Evolutionary conservation across 2,113 vertebrate species (phyloP).

Genomic region (Ophthalmolycus amberensis): DNA sequence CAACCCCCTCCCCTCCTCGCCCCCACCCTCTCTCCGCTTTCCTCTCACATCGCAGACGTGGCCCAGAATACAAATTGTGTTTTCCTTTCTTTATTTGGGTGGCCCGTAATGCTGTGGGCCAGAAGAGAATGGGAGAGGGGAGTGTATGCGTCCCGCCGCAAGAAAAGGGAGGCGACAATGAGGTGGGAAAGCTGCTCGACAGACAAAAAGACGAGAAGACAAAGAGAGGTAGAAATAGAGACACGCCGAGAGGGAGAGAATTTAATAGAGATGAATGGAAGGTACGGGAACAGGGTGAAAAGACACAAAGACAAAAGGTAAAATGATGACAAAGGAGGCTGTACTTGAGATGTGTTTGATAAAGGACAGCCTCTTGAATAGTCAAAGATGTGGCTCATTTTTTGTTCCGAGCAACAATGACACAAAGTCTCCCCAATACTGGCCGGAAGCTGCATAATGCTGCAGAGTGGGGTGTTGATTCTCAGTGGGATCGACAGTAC

Average conservation of each 20-base stretch:
- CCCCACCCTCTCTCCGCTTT: background rate
- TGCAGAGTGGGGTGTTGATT: background rate
- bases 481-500: background rate
- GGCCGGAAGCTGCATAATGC: background rate
- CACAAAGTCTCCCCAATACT: background rate
- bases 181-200: slow-evolving; percentile 25
- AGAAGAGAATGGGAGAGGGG: slow-evolving; percentile 25
- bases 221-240: slow-evolving; percentile 22
- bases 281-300: slow-evolving; percentile 4
- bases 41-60: slow-evolving; percentile 50
- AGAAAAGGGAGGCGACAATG: slow-evolving; percentile 42
- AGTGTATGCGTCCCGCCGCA: slow-evolving; percentile 35
- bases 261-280: slow-evolving; percentile 17
- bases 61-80: slow-evolving; percentile 74
- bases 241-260: background rate
- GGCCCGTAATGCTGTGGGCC: slow-evolving; percentile 52
- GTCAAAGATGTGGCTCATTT: background rate
- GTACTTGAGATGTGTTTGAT: background rate
- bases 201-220: slow-evolving; percentile 38
- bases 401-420: background rate
- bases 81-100: slow-evolving; percentile 62
- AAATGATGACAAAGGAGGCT: background rate
- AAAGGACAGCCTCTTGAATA: background rate
- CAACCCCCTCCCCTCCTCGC: slow-evolving; percentile 24
- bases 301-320: background rate